Evolutionary conservation across 1,140 invertebrate genomes (phyloP).

Genomic region (Thrips palmi): DNA sequence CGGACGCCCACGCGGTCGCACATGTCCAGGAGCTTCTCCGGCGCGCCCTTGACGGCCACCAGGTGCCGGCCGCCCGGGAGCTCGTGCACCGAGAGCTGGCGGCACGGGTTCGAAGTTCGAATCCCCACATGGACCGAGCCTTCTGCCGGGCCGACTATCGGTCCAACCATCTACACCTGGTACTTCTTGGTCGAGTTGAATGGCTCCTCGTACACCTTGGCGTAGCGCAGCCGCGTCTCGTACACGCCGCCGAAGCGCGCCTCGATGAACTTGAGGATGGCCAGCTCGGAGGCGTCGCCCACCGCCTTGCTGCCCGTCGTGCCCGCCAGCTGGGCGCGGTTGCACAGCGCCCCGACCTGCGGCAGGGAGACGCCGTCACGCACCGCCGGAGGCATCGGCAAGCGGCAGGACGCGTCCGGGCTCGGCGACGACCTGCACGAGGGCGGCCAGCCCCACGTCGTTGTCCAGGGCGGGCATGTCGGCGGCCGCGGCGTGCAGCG

Average conservation of each 20-base stretch:
- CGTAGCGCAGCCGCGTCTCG: slow-evolving; percentile 33
- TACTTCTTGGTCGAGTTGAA: slow-evolving; percentile 79
- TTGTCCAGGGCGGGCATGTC: too few relatives aligned
- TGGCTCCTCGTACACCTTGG: slow-evolving; percentile 63
- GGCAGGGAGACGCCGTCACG: too few relatives aligned
- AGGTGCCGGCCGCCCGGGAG: slow-evolving; percentile 26
- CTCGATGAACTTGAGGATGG: slow-evolving; percentile 62
- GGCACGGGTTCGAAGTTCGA: not conserved
- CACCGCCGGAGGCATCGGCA: too few relatives aligned
- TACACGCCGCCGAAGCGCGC: slow-evolving; percentile 36
- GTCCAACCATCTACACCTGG: too few relatives aligned
- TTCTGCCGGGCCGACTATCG: too few relatives aligned
- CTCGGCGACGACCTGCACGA: too few relatives aligned
- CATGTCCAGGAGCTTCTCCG: slow-evolving; percentile 67
- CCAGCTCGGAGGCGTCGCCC: slow-evolving; percentile 66
- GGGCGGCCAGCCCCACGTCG: too few relatives aligned
- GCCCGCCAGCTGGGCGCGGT: too few relatives aligned
- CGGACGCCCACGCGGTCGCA: slow-evolving; percentile 53
- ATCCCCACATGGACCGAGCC: not conserved
- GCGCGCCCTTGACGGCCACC: slow-evolving; percentile 81
- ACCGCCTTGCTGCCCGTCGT: slow-evolving; percentile 45
- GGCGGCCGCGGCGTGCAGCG: too few relatives aligned
- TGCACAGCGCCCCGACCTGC: too few relatives aligned
- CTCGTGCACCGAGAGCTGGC: slow-evolving; percentile 40
- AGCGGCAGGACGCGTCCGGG: too few relatives aligned